Evolutionary conservation across 2,888 invertebrate species (phyloP), one percentile per base, ranked within the genome.

Genomic region (Harmothoe impar): DNA sequence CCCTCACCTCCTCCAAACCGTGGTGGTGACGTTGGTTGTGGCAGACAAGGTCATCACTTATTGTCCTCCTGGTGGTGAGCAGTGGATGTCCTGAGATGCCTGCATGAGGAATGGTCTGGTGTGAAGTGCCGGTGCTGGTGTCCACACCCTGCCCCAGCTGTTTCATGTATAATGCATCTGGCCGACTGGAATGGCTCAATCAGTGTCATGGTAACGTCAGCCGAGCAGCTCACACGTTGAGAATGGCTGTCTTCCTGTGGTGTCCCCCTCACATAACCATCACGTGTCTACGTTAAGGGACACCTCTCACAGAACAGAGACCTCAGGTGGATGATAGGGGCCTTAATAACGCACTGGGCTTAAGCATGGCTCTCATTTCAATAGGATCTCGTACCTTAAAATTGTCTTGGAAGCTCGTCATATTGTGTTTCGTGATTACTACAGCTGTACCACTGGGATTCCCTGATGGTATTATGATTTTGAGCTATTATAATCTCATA

Each of bases 151-250:
- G n/a, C 72, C 25, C 25, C 72, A 31, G 29, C 72, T 72, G 72
- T 72, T 72, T 72, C 29, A 72, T 72, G 72, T 25, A 72, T 72
- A 72, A 72, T 72, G 72, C 72, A 72, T 72, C 25, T 15, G 25
- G 72, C 72, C 17, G 31, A 72, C 72, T n/a, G 29, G 72, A 72
- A 25, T 72, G 72, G 29, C 72, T 72, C 72, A 72, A 72, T 72
- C 72, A 72, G 72, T 29, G 29, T 29, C 72, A 72, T 72, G 72
- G n/a, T 29, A 72, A 31, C 72, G 17, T 7, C 72, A 31, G n/a
- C 62, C 62, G n/a, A 62, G 5, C 23, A 72, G 15, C n/a, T 29
- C 72, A 72, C 5, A 12, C 62, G 12, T 62, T 62, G 20, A 72
- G 5, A 29, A 72, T 72, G 72, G 72, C 72, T 3, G 25, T 25